Evolutionary conservation across 2,888 invertebrate genomes (phyloP), one percentile per base, ranked within the genome.

Genomic region (Drosophila austrosaltans): DNA sequence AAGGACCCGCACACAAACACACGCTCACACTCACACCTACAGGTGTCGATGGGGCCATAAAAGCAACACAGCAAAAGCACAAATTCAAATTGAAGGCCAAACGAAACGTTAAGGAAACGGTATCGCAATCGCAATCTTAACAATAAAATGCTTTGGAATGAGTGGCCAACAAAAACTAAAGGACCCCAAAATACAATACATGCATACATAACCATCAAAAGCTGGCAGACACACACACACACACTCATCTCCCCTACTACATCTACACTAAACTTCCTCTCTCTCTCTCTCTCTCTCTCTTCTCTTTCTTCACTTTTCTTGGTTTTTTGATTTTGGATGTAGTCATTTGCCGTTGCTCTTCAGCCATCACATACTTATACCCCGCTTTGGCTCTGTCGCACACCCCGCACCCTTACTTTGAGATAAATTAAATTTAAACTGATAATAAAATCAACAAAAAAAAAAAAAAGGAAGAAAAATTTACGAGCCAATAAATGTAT

Each of bases 361-460:
- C 25, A 59, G 30, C n/a, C 44, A 22, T 66, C 54, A 28, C 25
- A 10, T 7, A 30, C 22, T 7, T 20, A 48, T 1, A 20, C 28
- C 42, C 22, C 20, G 39, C 30, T 58, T 56, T n/a, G 56, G 30
- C 53, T 66, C 72, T 63, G 57, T 78, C 53, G 69, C 7, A 63
- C 7, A 63, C 67, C 16, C 6, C 28, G 16, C 40, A 28, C 30
- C 42, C 28, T 42, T 25, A 28, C 10, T 71, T 61, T 67, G 66
- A 71, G 82, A 83, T 83, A 83, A 83, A 83, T 83, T 83, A 85
- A 87, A 87, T 83, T 87, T 85, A 85, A 83, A 83, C 78, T 87
- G 83, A 85, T 87, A 87, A 85, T 87, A 87, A 83, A 87, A 83
- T 69, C 53, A 63, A 84, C 85, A 87, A 79, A 82, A 84, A 83